phyloP scores from a whole-genome alignment of 2,113 vertebrate genomes.

The Halichoeres trimaculatus region DNA sequence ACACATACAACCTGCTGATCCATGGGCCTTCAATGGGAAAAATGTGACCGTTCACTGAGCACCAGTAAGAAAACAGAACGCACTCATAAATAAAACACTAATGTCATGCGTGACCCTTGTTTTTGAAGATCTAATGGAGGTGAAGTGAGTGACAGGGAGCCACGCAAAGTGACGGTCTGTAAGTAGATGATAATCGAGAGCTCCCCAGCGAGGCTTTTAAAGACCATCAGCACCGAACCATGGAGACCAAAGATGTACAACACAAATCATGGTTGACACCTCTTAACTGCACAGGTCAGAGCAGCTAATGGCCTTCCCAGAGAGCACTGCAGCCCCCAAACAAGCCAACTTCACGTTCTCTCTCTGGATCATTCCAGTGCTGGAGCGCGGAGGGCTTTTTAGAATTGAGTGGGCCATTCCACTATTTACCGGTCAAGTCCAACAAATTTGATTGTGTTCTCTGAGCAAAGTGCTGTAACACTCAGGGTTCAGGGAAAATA shows the following conservation, averaged over 20 bases:
- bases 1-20: no score
- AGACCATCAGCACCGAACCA: slow-evolving; percentile 69
- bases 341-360: slow-evolving; percentile 54
- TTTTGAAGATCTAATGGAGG: slow-evolving; percentile 43
- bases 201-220: slow-evolving; percentile 67
- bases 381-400: slow-evolving; percentile 26
- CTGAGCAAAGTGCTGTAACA: slow-evolving; percentile 56
- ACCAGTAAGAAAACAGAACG: neutral
- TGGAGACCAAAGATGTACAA: slow-evolving; percentile 60
- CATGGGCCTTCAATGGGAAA: no score
- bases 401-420: slow-evolving; percentile 46
- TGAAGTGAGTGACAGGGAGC: slow-evolving; percentile 57
- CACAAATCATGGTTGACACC: slow-evolving; percentile 67
- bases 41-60: neutral
- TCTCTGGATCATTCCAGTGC: slow-evolving; percentile 45
- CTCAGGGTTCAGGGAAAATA: slow-evolving; percentile 46
- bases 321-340: slow-evolving; percentile 66
- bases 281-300: slow-evolving; percentile 69
- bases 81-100: neutral
- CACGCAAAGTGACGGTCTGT: slow-evolving; percentile 39
- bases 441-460: slow-evolving; percentile 70
- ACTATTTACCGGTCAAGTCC: slow-evolving; percentile 64
- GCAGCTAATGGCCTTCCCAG: slow-evolving; percentile 68
- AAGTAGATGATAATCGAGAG: slow-evolving; percentile 71
- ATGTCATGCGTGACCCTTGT: slow-evolving; percentile 46